phyloP scores from a whole-genome alignment of 1,140 invertebrate genomes.

The Hylaeus anthracinus region DNA sequence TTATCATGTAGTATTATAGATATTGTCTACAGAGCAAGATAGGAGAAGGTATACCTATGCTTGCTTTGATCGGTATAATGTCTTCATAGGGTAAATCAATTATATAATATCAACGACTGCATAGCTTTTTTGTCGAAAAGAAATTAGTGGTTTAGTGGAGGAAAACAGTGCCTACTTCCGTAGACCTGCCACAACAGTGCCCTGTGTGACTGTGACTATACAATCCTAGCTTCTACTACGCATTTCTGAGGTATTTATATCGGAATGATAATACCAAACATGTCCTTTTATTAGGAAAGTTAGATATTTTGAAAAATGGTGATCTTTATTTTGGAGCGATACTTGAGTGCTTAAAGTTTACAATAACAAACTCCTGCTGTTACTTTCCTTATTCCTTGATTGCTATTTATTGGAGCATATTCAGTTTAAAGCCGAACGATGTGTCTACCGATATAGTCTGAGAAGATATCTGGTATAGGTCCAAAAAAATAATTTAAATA shows the following conservation, averaged over 20 bases:
- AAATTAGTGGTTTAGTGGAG: slow-evolving; percentile 79
- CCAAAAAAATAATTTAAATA: slow-evolving; percentile 21
- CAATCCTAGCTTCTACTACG: slow-evolving; percentile 81
- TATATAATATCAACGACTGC: slow-evolving; percentile 70
- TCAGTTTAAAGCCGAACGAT: slow-evolving; percentile 15
- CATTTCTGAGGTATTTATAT: slow-evolving; percentile 81
- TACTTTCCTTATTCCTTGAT: slow-evolving; percentile 47
- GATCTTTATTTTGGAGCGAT: slow-evolving; percentile 51
- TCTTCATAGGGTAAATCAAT: slow-evolving; percentile 69
- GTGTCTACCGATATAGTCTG: slow-evolving; percentile 24
- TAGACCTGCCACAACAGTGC: slow-evolving; percentile 80
- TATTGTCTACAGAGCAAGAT: slow-evolving; percentile 73
- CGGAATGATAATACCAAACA: slow-evolving; percentile 80
- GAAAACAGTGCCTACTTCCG: slow-evolving; percentile 79
- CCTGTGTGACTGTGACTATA: slow-evolving; percentile 81
- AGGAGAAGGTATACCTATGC: slow-evolving; percentile 80
- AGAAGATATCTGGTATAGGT: slow-evolving; percentile 9
- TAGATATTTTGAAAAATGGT: slow-evolving; percentile 48
- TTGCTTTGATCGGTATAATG: slow-evolving; percentile 76
- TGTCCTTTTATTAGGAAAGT: slow-evolving; percentile 70
- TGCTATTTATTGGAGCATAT: slow-evolving; percentile 43
- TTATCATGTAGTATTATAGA: slow-evolving; percentile 59
- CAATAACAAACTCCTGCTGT: slow-evolving; percentile 54
- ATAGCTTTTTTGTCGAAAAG: slow-evolving; percentile 76
- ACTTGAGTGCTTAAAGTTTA: slow-evolving; percentile 47